Percentiles rank a stretch among this genome's conserved stretches.
These are phyloP conservation scores for Cochlearius cochlearius DNA, from an alignment of 2,113 vertebrate genomes.

Conservation along the genomic window DNA sequence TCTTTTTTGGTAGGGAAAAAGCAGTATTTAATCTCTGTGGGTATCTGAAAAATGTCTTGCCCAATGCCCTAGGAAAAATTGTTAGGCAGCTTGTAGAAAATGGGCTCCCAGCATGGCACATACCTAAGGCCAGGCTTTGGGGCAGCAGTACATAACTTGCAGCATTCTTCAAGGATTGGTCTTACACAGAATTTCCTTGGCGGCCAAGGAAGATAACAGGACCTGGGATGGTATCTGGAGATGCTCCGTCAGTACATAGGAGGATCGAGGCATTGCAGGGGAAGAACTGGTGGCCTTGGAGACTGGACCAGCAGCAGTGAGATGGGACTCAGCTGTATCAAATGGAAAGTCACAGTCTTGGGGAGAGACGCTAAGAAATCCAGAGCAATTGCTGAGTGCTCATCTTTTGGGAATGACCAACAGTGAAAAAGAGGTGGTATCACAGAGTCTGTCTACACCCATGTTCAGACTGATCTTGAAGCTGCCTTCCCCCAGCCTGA, in stretches of 20 bases:
- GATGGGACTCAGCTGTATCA: fast-evolving
- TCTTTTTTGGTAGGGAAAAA: background rate
- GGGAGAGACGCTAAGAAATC: background rate
- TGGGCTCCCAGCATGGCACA: background rate
- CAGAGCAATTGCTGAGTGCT: background rate
- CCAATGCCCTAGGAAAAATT: background rate
- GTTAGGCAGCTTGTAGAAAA: background rate
- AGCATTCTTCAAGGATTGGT: background rate
- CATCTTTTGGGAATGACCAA: background rate
- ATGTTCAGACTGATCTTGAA: background rate
- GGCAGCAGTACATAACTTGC: background rate
- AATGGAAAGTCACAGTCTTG: background rate
- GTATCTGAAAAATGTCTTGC: background rate
- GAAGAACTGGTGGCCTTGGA: background rate
- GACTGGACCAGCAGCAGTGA: background rate
- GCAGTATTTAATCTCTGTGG: background rate
- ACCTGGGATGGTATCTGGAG: background rate
- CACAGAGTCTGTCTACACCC: background rate
- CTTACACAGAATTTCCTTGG: background rate
- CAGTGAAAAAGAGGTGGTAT: background rate
- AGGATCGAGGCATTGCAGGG: background rate
- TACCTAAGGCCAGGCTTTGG: background rate
- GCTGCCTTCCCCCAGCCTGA: background rate
- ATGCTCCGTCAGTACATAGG: background rate
- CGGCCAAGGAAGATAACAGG: background rate